Conservation (phyloP, 2,113 vertebrate species). For the Fulica atra region DNA sequence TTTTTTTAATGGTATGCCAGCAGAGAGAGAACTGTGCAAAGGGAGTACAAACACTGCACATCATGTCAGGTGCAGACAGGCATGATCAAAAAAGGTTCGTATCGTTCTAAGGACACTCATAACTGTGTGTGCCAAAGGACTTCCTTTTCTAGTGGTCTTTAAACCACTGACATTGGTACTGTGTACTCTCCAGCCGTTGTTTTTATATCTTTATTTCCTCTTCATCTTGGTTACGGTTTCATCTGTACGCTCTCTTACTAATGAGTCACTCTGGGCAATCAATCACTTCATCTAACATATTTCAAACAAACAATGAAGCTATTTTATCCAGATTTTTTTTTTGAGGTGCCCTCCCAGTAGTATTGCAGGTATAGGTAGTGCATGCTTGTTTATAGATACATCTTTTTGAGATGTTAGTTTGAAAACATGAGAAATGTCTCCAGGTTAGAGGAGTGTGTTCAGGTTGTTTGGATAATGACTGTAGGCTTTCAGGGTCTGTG, state of each 20-base stretch:
- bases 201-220: not conserved
- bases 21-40: not conserved
- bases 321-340: not conserved
- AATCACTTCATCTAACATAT: not conserved
- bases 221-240: not conserved
- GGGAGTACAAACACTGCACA: not conserved
- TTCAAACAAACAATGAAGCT: not conserved
- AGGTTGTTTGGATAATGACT: slow-evolving; percentile 23
- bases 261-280: not conserved
- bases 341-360: not conserved
- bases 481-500: not conserved
- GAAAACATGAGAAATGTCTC: slow-evolving; percentile 2
- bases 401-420: not conserved
- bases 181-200: not conserved
- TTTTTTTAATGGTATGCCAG: not conserved
- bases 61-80: not conserved
- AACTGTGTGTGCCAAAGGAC: not conserved
- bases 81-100: not conserved
- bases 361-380: not conserved
- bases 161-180: not conserved
- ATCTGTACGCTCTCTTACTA: not conserved
- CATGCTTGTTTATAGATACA: not conserved
- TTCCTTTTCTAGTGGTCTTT: not conserved
- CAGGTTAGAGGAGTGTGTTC: not conserved
- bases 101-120: not conserved